Evolutionary conservation across 2,113 vertebrate genomes (phyloP), one percentile per base, ranked within the genome.

Genomic region (Menura novaehollandiae): DNA sequence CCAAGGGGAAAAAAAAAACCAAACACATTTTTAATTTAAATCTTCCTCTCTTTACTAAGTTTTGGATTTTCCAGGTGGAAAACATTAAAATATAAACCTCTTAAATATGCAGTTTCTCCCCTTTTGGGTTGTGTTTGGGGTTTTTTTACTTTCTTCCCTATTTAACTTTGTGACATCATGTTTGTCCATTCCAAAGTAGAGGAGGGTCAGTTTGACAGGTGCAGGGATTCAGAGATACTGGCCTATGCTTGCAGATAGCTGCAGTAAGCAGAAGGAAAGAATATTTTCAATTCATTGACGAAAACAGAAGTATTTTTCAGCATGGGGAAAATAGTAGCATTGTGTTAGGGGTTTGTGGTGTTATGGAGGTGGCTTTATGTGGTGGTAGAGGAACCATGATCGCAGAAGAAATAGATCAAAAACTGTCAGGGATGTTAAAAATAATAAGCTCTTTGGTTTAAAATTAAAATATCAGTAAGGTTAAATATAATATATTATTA

Each of bases 1-100:
- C 11, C 5, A 43, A 7, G 3, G 6, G 3, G 10, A 1, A 4
- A 18, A 15, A 11, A 8, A 52, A 68, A 24, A n/a, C n/a, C n/a
- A 30, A 27, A 13, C 4, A 63, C 3, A 17, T 37, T 75, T 52
- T 66, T 4, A 59, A 21, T 22, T 12, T 39, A 43, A 51, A 21
- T 52, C 11, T 66, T 28, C 19, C 39, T 58, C 8, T 27, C 49
- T 75, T 74, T 14, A 49, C 11, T 35, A 64, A 41, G 13, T 41
- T 68, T 24, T 55, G 41, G 2, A 6, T 88, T 85, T 90, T 88
- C 21, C 32, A n/a, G 4, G 32, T 80, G 9, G 15, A 80, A 86
- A 6, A 1, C 32, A 37, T 53, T 76, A 62, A 44, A 86, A 44
- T 10, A 17, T 1, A 74, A 11, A 41, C 7, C 3, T 44, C 11